Percentiles rank a stretch among this genome's conserved stretches.
These are phyloP conservation scores for Chrysotoxum bicinctum DNA, from an alignment of 2,888 invertebrate genomes.

Conservation along the genomic window DNA sequence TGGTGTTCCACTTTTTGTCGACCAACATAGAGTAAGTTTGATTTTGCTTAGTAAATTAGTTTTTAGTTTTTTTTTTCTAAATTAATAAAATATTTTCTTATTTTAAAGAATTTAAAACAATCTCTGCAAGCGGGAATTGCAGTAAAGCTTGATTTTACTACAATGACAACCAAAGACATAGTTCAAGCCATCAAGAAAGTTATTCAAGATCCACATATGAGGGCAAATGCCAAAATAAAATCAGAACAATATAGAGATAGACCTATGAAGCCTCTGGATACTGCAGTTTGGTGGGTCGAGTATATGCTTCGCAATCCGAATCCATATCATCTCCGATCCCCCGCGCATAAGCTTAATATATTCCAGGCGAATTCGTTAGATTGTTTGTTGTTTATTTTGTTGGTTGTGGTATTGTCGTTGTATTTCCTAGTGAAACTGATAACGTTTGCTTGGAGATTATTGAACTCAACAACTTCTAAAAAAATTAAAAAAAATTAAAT, in stretches of 20 bases:
- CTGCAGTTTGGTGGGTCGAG: conserved; percentile 85
- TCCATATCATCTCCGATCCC: conserved; percentile 82
- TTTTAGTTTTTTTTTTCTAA: neutral
- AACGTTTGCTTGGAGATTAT: neutral
- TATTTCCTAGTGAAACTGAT: neutral
- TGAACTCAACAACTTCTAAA: neutral
- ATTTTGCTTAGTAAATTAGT: neutral
- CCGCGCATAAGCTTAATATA: conserved; percentile 81
- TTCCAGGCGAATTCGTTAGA: conserved; percentile 82
- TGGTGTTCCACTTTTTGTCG: conserved; percentile 77
- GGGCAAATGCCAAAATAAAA: conserved; percentile 77
- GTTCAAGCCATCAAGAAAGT: conserved; percentile 66
- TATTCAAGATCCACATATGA: conserved; percentile 63
- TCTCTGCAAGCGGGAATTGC: conserved; percentile 73
- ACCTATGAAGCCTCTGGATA: conserved; percentile 83
- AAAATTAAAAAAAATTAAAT: neutral
- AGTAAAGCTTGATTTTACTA: conserved; percentile 67
- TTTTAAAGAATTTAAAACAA: conserved; percentile 61
- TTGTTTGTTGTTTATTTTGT: conserved; percentile 33
- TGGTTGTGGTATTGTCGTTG: neutral
- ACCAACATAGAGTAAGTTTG: conserved; percentile 75
- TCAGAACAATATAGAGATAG: conserved; percentile 82
- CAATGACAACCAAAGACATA: conserved; percentile 64
- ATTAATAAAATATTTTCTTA: neutral
- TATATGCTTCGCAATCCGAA: conserved; percentile 83